Base-by-base conservation (phyloP, 2,113 vertebrate species). In the Hyperoodon ampullatus region DNA sequence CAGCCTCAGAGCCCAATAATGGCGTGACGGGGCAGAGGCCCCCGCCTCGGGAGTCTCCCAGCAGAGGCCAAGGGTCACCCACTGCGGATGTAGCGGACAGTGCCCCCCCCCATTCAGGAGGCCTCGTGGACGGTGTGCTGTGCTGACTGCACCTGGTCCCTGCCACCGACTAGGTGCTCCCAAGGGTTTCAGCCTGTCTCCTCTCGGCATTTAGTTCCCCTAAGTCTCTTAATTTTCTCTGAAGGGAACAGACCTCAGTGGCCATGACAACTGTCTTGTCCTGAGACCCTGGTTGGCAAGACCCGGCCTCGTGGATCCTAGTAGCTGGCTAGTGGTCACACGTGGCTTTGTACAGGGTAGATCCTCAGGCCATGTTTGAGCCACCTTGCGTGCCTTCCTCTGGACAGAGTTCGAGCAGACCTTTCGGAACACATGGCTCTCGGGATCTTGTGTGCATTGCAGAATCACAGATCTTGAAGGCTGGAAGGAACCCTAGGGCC, bases 261-360 rank as follows among this genome's bases (percentile, higher is more conserved):
- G 21, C 72, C 33, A 16, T 1, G 15, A 44, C 4, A 3, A 26
- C 4, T 26, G 50, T 24, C 30, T 23, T 23, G 58, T 47, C 39
- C 1, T 1, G 13, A 84, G 8, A 16, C 21, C 16, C n/a, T 53
- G 33, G 53, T 0, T 28, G n/a, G 28, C 42, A 23, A 65, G 24
- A 75, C 18, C 39, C 13, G 12, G 30, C 8, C n/a, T 63, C 58
- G 1, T 9, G 30, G 21, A 1, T 2, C 72, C 72, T 13, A 10
- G 44, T 0, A 30, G 28, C 30, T 33, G 35, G 30, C 19, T 8
- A 1, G 3, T 0, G n/a, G 61, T 11, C 47, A 26, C 16, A 7
- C 1, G 1, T 0, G 21, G 18, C 50, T 28, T 19, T 44, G 61
- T 33, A 35, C 66, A 50, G 42, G 15, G 33, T 1, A 3, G 3